Base-by-base conservation (phyloP, 2,797 vertebrate species). In the Discoglossus pictus region DNA sequence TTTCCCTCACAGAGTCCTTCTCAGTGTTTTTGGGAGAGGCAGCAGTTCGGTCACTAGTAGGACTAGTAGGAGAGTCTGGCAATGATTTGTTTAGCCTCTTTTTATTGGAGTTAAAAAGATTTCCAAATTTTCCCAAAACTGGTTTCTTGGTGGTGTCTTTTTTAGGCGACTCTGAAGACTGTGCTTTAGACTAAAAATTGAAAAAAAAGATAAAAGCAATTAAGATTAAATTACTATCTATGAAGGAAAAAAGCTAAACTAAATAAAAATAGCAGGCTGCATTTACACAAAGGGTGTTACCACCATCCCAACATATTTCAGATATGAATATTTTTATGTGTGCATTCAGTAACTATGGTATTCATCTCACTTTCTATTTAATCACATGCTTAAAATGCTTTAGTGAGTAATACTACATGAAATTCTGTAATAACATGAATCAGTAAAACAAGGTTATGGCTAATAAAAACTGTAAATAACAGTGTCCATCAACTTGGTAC, bases 71-170 rank as follows among this genome's bases (percentile, higher is more conserved):
- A 20, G 64, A 64, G 7, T 89, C 84, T 43, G 76, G 3, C 3
- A 75, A 77, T 40, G 78, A 78, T 73, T 86, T 87, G 64, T 21
- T 56, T 4, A 67, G 78, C 65, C 84, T 85, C 68, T 78, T 88
- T 73, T 72, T 85, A 43, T 83, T 84, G 0, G 88, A 76, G 6
- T 83, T 79, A 77, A 91, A 91, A 7, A 90, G 59, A 39, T 80
- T 84, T 68, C 88, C 88, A 73, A 91, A 80, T 68, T 87, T 88
- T 47, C 84, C 89, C 77, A 90, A 80, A 72, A 89, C 88, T 0
- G 88, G 88, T 65, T 89, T 91, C 73, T 79, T 89, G 78, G 69
- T 85, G 69, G 48, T 82, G 65, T 90, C 89, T 75, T 89, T 89
- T 76, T 79, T 84, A 11, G 73, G 61, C 23, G 77, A 75, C 56